These are phyloP conservation scores for Callipepla squamata DNA, from an alignment of 2,113 vertebrate species.

Conservation along the genomic window DNA sequence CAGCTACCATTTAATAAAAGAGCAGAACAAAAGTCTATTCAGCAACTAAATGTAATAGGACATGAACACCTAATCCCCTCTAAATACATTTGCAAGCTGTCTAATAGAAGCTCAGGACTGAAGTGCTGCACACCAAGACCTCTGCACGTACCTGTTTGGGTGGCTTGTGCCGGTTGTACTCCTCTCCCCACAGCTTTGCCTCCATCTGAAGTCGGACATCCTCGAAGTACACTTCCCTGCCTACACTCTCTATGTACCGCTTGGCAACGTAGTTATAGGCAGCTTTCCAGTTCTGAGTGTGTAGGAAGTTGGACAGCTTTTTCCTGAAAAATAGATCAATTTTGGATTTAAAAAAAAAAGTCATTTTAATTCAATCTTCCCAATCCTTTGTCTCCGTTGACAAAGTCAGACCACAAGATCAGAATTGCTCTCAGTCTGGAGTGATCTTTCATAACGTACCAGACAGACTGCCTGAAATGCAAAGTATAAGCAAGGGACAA, in stretches of 20 bases:
- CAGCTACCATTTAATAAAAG: neutral
- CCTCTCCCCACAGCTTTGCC: conserved; percentile 98
- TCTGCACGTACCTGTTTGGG: conserved; percentile 89
- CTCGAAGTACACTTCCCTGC: conserved; percentile 92
- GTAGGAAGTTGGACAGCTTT: conserved; percentile 95
- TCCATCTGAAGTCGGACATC: conserved; percentile 97
- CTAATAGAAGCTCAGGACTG: neutral
- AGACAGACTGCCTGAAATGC: neutral
- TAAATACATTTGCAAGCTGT: neutral
- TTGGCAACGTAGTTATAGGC: conserved; percentile 97
- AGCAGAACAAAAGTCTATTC: neutral
- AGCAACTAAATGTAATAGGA: neutral
- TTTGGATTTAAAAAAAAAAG: rapidly evolving
- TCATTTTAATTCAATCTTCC: neutral
- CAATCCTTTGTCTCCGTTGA: neutral
- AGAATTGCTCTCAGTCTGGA: neutral
- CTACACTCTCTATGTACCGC: conserved; percentile 89
- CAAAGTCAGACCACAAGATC: neutral
- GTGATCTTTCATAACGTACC: neutral
- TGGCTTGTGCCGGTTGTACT: conserved; percentile 94
- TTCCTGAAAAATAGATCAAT: conserved; percentile 82
- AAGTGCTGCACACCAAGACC: neutral
- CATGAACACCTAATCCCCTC: neutral
- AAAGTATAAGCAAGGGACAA: neutral
- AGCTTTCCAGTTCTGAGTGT: conserved; percentile 93